Conservation (phyloP, 35 echinoderm and acorn worm species). For the Strongylocentrotus purpuratus region DNA sequence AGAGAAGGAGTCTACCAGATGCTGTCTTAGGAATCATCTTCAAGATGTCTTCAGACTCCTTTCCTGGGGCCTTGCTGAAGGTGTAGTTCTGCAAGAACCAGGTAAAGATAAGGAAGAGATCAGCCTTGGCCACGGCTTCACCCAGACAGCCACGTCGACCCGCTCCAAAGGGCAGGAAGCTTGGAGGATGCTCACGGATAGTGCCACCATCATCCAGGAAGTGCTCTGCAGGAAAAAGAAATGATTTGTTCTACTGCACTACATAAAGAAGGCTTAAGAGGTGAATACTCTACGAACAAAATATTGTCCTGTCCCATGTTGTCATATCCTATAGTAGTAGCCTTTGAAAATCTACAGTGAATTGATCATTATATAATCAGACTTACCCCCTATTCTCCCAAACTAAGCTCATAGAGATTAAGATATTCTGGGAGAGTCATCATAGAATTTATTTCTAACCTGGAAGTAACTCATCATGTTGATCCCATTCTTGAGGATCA, state of each 20-base stretch:
- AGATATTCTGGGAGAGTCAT: too few relatives aligned
- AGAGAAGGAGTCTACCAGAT: neutral
- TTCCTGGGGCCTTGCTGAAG: neutral
- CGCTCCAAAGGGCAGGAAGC: neutral
- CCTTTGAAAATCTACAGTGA: too few relatives aligned
- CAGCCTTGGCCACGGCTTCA: conserved; percentile 1
- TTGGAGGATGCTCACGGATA: neutral
- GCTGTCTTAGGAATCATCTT: neutral
- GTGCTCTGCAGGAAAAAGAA: neutral
- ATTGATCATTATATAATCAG: too few relatives aligned
- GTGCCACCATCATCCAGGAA: neutral
- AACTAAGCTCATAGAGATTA: too few relatives aligned
- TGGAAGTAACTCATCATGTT: too few relatives aligned
- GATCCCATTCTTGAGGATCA: too few relatives aligned
- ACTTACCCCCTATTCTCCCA: too few relatives aligned
- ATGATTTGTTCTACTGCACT: neutral
- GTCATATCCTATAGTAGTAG: too few relatives aligned
- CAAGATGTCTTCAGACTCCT: neutral
- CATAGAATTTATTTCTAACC: too few relatives aligned
- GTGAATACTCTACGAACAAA: neutral
- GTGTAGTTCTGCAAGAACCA: neutral
- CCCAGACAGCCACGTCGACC: neutral
- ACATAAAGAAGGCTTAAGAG: neutral
- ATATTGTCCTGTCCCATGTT: too few relatives aligned
- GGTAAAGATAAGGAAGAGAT: neutral